phyloP scores from a whole-genome alignment of 2,888 invertebrate genomes.

The Dioctria linearis region DNA sequence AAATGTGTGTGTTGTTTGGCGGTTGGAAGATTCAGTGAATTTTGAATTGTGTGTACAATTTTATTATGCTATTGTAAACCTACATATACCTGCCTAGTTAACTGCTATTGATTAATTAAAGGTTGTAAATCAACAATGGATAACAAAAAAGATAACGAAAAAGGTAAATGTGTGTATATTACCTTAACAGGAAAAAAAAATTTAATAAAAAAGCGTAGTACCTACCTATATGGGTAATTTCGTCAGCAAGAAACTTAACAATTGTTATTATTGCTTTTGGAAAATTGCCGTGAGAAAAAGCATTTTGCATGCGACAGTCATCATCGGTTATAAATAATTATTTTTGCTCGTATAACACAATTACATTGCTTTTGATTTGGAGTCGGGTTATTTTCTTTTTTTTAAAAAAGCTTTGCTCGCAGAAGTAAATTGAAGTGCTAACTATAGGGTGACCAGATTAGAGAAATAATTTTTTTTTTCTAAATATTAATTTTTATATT shows the following conservation, averaged over 20 bases:
- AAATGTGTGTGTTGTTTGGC: neutral
- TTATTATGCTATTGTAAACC: neutral
- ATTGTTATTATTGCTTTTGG: too few relatives aligned
- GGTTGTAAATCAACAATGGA: neutral
- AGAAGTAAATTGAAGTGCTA: neutral
- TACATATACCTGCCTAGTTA: neutral
- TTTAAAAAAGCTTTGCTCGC: neutral
- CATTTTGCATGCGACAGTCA: neutral
- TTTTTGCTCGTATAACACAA: neutral
- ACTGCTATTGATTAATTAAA: neutral
- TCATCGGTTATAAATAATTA: conserved; percentile 8
- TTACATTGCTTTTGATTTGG: neutral
- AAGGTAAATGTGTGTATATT: neutral
- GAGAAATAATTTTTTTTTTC: too few relatives aligned
- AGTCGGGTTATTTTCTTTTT: neutral
- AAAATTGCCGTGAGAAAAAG: neutral
- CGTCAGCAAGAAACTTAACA: too few relatives aligned
- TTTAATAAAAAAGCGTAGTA: too few relatives aligned
- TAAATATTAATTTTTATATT: too few relatives aligned
- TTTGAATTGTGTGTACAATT: neutral
- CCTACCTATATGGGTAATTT: too few relatives aligned
- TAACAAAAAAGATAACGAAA: neutral
- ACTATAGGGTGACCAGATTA: neutral
- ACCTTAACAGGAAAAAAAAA: too few relatives aligned
- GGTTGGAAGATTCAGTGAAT: neutral